Evolutionary conservation across 2,797 vertebrate species (phyloP).

Genomic region (Menidia menidia): DNA sequence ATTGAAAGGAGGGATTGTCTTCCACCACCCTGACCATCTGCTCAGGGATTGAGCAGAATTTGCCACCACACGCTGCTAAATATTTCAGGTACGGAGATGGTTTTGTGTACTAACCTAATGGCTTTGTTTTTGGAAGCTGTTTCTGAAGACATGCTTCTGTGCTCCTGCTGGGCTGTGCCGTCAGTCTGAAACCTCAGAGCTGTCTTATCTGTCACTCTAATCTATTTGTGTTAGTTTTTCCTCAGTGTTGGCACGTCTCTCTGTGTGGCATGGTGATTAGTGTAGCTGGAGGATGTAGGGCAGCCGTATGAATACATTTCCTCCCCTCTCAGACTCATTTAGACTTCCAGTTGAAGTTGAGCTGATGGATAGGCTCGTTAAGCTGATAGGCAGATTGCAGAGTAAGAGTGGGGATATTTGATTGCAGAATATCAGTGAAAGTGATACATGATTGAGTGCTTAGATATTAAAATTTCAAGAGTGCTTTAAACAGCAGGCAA

Average conservation of each 20-base stretch:
- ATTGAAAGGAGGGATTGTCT: slow-evolving; percentile 72
- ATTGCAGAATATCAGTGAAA: slow-evolving; percentile 69
- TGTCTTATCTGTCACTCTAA: slow-evolving; percentile 72
- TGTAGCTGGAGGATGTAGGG: slow-evolving; percentile 75
- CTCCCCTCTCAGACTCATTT: slow-evolving; percentile 65
- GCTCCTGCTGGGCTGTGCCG: slow-evolving; percentile 44
- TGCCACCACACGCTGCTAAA: slow-evolving; percentile 66
- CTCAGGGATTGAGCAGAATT: slow-evolving; percentile 56
- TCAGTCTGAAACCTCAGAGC: slow-evolving; percentile 65
- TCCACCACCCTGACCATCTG: slow-evolving; percentile 61
- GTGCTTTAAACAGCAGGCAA: slow-evolving; percentile 49
- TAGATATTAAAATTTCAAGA: slow-evolving; percentile 72
- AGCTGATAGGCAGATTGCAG: slow-evolving; percentile 68
- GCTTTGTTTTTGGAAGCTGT: slow-evolving; percentile 60
- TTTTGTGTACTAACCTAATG: slow-evolving; percentile 71
- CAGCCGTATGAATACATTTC: slow-evolving; percentile 75
- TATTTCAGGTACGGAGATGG: slow-evolving; percentile 74
- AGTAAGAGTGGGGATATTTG: slow-evolving; percentile 62
- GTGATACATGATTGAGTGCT: slow-evolving; percentile 65
- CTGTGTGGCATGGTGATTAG: slow-evolving; percentile 73
- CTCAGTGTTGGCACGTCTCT: slow-evolving; percentile 61
- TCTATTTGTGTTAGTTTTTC: slow-evolving; percentile 70
- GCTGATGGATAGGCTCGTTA: slow-evolving; percentile 70
- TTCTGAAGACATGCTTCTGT: slow-evolving; percentile 62
- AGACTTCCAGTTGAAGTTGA: slow-evolving; percentile 62